Conservation (phyloP, 2,797 vertebrate genomes). For the Buphagus erythrorhynchus region DNA sequence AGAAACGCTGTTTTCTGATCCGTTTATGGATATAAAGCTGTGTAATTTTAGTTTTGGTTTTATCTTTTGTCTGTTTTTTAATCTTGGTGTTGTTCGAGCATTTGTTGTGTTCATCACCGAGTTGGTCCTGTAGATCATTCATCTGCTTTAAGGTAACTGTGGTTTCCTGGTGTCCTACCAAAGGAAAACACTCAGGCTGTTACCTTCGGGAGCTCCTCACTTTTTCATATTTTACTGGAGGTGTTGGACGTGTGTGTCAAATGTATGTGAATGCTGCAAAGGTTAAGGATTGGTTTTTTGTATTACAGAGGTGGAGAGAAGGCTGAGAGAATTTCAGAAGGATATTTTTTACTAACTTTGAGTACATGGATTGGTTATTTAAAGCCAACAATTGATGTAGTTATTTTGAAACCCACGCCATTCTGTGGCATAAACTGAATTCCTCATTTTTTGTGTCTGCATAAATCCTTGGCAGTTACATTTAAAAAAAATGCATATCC, state of each 20-base stretch:
- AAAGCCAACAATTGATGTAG: background rate
- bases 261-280: background rate
- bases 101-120: background rate
- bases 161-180: background rate
- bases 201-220: background rate
- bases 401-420: slow-evolving; percentile 32
- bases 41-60: background rate
- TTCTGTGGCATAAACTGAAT: slow-evolving; percentile 39
- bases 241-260: background rate
- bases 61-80: background rate
- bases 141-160: background rate
- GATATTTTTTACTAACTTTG: background rate
- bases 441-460: slow-evolving; percentile 7
- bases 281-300: background rate
- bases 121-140: background rate
- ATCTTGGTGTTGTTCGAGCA: background rate
- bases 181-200: background rate
- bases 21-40: background rate
- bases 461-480: background rate
- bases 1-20: slow-evolving; percentile 14
- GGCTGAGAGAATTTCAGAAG: background rate
- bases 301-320: background rate
- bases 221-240: background rate
- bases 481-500: background rate
- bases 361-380: background rate